These are phyloP conservation scores for Ispidina lecontei DNA, from an alignment of 2,797 vertebrate species.

Conservation along the genomic window DNA sequence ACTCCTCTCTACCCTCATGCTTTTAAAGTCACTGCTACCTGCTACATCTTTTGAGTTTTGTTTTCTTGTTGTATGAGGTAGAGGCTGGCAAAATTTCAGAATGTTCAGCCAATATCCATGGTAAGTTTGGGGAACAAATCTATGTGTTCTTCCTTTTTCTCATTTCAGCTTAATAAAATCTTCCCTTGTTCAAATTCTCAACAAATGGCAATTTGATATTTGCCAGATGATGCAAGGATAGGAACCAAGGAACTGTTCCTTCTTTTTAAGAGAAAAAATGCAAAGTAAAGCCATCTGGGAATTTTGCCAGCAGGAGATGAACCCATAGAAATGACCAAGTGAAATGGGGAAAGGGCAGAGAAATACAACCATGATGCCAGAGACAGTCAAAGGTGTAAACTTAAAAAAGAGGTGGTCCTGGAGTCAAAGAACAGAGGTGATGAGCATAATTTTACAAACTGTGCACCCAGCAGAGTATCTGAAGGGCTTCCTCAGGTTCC, in stretches of 20 bases:
- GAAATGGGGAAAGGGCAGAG: neutral
- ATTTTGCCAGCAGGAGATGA: neutral
- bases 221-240: neutral
- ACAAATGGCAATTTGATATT: neutral
- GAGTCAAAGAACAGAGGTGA: neutral
- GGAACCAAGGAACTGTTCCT: neutral
- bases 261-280: neutral
- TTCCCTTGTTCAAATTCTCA: neutral
- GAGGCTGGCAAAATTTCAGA: constrained; percentile 12
- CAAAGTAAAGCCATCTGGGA: neutral
- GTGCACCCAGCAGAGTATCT: neutral
- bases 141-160: neutral
- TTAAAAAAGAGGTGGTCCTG: neutral
- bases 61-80: neutral
- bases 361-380: neutral
- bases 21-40: neutral
- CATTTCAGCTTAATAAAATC: neutral
- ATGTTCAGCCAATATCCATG: neutral
- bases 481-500: neutral
- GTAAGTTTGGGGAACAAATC: neutral
- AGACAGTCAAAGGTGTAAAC: neutral
- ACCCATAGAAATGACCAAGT: neutral
- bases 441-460: neutral
- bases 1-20: neutral
- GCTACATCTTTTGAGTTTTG: neutral